Evolutionary conservation across 1,140 invertebrate genomes (phyloP).

Genomic region (Schmidtea mediterranea): DNA sequence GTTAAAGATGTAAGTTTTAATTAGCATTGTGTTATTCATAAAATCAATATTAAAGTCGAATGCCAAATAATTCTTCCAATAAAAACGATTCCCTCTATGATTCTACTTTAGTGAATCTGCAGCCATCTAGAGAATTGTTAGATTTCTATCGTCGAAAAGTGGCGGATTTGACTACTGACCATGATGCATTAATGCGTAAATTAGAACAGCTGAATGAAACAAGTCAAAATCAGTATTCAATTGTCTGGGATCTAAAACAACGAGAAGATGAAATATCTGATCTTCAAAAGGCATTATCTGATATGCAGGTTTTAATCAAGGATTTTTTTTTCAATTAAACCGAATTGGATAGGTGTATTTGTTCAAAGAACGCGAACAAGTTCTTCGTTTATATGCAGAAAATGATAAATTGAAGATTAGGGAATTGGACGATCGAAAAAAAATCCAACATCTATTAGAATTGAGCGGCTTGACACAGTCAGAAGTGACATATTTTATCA

Average conservation of each 20-base stretch:
- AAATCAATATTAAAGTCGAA: too few relatives aligned
- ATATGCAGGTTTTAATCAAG: constrained; percentile 19
- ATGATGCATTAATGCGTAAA: not conserved
- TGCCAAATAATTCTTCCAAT: too few relatives aligned
- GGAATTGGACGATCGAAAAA: constrained; percentile 26
- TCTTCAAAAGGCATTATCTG: constrained; percentile 26
- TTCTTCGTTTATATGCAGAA: constrained; percentile 25
- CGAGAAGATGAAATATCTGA: constrained; percentile 26
- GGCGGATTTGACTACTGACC: not conserved
- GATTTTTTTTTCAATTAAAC: not conserved
- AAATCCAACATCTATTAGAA: constrained; percentile 21
- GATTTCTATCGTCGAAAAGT: constrained; percentile 4
- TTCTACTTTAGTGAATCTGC: not conserved
- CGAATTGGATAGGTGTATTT: not conserved
- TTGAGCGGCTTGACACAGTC: constrained; percentile 16
- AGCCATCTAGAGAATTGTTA: constrained; percentile 3
- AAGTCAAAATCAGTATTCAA: constrained; percentile 6
- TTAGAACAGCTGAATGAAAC: constrained; percentile 2
- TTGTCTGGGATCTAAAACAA: constrained; percentile 14
- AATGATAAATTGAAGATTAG: constrained; percentile 27
- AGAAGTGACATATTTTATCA: constrained; percentile 27
- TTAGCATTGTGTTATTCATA: too few relatives aligned
- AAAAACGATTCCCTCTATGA: too few relatives aligned
- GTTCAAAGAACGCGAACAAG: constrained; percentile 23
- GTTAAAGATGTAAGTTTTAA: too few relatives aligned